Conservation (phyloP, 2,797 vertebrate species). For the Danio tinwini region DNA sequence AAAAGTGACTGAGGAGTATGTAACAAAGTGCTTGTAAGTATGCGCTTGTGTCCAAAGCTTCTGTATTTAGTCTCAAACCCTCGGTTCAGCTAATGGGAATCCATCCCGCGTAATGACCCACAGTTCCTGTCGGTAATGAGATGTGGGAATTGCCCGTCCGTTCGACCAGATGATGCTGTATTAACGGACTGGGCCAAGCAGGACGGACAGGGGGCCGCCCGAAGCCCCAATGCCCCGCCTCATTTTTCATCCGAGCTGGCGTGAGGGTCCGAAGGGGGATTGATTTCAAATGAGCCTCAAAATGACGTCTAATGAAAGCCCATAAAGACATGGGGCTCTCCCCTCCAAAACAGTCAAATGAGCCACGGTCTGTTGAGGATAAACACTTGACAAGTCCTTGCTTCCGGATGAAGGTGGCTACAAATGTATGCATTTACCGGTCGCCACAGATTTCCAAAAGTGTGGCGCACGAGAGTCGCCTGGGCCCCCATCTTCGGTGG, state of each 20-base stretch:
- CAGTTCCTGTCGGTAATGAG: constrained; percentile 92
- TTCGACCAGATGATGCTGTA: constrained; percentile 92
- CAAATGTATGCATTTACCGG: constrained; percentile 28
- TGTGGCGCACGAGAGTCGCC: constrained; percentile 39
- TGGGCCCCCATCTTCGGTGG: constrained; percentile 41
- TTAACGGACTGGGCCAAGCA: constrained; percentile 87
- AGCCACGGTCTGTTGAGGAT: constrained; percentile 38
- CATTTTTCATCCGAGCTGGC: constrained; percentile 83
- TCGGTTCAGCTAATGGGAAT: constrained; percentile 87
- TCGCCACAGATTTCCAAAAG: constrained; percentile 23
- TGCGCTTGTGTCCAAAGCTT: constrained; percentile 41
- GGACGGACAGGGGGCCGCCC: constrained; percentile 78
- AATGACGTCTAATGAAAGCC: constrained; percentile 77
- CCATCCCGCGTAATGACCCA: constrained; percentile 90
- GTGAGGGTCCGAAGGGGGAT: constrained; percentile 75
- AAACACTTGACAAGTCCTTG: constrained; percentile 43
- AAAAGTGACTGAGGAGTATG: constrained; percentile 23
- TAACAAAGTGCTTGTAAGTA: constrained; percentile 46
- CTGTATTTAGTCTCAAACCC: constrained; percentile 63
- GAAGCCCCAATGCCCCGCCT: constrained; percentile 78
- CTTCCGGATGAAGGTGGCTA: constrained; percentile 20
- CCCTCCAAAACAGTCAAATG: constrained; percentile 50
- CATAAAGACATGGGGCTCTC: constrained; percentile 60
- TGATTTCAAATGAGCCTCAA: constrained; percentile 79
- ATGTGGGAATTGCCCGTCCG: constrained; percentile 91